Conservation (phyloP, 2,797 vertebrate genomes). For the Neoniphon sammara region DNA sequence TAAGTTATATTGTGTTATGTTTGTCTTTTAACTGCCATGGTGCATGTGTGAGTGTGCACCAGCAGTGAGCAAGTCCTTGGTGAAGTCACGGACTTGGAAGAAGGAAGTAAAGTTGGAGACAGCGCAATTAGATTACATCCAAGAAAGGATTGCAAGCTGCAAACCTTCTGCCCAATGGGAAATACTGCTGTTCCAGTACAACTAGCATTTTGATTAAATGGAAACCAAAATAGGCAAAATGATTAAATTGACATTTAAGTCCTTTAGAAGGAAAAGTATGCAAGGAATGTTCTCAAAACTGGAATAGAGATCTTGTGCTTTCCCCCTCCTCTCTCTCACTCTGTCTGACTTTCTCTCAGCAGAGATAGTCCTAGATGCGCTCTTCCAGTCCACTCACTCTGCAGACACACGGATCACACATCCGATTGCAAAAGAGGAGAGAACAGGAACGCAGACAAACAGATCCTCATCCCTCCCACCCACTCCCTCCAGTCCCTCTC, state of each 20-base stretch:
- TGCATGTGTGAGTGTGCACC: slow-evolving; percentile 7
- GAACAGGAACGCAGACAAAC: neutral
- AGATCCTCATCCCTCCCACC: slow-evolving; percentile 12
- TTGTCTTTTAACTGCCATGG: neutral
- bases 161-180: slow-evolving; percentile 30
- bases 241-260: slow-evolving; percentile 62
- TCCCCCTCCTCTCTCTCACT: slow-evolving; percentile 16
- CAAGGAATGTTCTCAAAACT: slow-evolving; percentile 60
- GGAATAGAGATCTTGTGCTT: slow-evolving; percentile 34
- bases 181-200: slow-evolving; percentile 29
- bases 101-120: slow-evolving; percentile 44
- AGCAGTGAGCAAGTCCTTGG: slow-evolving; percentile 28
- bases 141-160: slow-evolving; percentile 2
- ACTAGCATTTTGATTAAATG: slow-evolving; percentile 53
- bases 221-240: slow-evolving; percentile 57
- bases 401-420: slow-evolving; percentile 32
- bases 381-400: slow-evolving; percentile 12
- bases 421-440: slow-evolving; percentile 28
- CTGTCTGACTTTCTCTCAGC: slow-evolving; percentile 16
- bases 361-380: slow-evolving; percentile 20
- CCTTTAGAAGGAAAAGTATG: slow-evolving; percentile 67
- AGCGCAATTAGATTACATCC: slow-evolving; percentile 17
- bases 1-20: neutral
- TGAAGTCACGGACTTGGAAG: slow-evolving; percentile 12
- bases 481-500: slow-evolving; percentile 7